Evolutionary conservation across 30 jellyfish, hydroid and myxozoan genomes (phyloP), one percentile per base, ranked within the genome.

Genomic region (Rhopilema esculentum): DNA sequence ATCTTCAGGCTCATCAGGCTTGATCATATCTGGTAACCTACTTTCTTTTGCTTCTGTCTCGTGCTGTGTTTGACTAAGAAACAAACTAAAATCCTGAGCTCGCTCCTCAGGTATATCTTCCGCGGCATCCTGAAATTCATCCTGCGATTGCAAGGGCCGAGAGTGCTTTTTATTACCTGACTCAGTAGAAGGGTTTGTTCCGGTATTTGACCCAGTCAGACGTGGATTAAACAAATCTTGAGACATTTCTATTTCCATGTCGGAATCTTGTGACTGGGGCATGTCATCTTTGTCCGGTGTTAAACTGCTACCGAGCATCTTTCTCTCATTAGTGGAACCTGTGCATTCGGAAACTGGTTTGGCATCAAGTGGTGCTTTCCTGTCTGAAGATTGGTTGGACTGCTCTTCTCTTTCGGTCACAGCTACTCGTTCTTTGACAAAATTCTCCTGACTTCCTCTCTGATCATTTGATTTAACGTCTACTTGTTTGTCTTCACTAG

Each of bases 201-300:
- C 51, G 21, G 76, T 77, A 21, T 57, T 51, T 16, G 76, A 53
- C 23, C 28, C 75, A 20, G 87, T 77, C 74, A 77, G 52, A 6
- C 48, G 87, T 1, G 50, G 85, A 66, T 80, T 80, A 49, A 80
- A 80, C 53, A 80, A 65, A 66, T 80, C 90, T 33, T 80, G 90
- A 1, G 90, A 80, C 90, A 80, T 80, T 66, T 80, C 90, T 22
- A 80, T 32, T 32, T 80, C 82, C 82, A 64, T 66, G 49, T 80
- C 90, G 15, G 27, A 22, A 30, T 27, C 67, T 21, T 18, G 76
- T 25, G 20, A 18, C 31, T 26, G 26, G 32, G 49, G 72, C 1
- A 64, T 65, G 18, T 27, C 82, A 0, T 30, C 66, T 22, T 68
- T 68, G 8, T 68, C 79, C 4, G n/a, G 2, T 26, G 50, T 8